Conservation (phyloP, 2,113 vertebrate species). For the Mionectes macconnelli region DNA sequence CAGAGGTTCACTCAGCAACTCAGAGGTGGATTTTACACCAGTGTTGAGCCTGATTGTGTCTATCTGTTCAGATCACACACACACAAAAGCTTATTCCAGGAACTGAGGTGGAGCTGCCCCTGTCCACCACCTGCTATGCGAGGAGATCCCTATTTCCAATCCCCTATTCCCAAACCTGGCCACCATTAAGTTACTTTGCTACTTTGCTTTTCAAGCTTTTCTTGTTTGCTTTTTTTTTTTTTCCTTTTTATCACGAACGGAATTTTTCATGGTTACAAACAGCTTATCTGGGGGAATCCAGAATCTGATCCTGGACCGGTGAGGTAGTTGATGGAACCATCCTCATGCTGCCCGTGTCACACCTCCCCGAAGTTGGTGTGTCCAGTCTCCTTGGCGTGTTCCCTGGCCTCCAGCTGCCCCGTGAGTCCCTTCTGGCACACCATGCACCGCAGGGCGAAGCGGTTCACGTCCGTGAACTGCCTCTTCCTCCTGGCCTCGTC, state of each 20-base stretch:
- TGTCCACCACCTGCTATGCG: neutral
- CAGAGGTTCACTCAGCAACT: neutral
- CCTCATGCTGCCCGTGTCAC: constrained; percentile 64
- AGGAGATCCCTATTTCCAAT: neutral
- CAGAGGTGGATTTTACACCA: neutral
- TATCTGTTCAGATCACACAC: neutral
- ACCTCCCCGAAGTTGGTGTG: constrained; percentile 97
- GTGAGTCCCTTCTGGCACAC: constrained; percentile 94
- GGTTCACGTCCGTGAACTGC: constrained; percentile 94
- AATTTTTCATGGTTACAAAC: constrained; percentile 54
- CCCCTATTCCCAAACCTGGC: constrained; percentile 15
- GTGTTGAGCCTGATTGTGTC: neutral
- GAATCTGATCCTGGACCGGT: constrained; percentile 48
- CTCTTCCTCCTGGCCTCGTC: constrained; percentile 91
- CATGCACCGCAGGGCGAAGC: constrained; percentile 92
- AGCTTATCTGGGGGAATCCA: constrained; percentile 72
- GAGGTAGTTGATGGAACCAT: constrained; percentile 87
- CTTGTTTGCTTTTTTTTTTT: neutral
- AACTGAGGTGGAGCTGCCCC: constrained; percentile 3
- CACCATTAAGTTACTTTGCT: neutral
- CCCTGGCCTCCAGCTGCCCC: constrained; percentile 91
- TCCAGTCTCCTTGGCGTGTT: constrained; percentile 94
- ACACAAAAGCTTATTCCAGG: neutral
- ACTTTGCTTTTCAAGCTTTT: constrained; percentile 64
- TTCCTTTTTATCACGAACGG: neutral